Evolutionary conservation across 2,888 invertebrate species (phyloP).

Genomic region (Eilema depressum): DNA sequence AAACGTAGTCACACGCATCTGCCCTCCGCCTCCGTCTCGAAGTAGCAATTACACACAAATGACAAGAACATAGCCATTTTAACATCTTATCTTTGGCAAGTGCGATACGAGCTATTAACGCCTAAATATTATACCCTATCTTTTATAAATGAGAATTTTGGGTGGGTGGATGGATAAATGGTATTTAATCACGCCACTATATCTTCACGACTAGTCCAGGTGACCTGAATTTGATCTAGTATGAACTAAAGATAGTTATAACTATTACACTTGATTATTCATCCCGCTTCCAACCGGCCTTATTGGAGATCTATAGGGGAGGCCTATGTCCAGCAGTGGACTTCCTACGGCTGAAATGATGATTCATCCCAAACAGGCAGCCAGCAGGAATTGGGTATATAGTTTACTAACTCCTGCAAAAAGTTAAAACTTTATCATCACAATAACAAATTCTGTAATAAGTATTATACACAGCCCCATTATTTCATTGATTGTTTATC

Average conservation of each 20-base stretch:
- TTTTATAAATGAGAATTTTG: neutral
- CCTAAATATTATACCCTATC: conserved; percentile 50
- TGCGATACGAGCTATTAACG: conserved; percentile 52
- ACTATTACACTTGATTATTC: no score
- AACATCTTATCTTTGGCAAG: conserved; percentile 66
- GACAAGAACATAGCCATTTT: conserved; percentile 71
- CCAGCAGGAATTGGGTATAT: neutral
- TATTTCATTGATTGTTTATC: neutral
- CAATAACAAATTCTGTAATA: neutral
- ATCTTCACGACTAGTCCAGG: no score
- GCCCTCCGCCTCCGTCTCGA: conserved; percentile 76
- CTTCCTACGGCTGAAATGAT: no score
- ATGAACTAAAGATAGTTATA: neutral
- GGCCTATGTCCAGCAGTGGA: no score
- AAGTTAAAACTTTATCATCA: neutral
- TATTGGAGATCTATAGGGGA: no score
- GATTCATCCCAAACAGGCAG: no score
- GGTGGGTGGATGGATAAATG: no score
- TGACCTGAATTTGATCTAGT: neutral
- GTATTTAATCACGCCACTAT: no score
- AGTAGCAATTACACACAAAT: conserved; percentile 77
- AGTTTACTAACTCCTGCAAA: no score
- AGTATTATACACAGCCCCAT: neutral
- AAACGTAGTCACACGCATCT: conserved; percentile 82
- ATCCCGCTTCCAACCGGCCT: no score